Evolutionary conservation across 2,888 invertebrate species (phyloP), one percentile per base, ranked within the genome.

Genomic region (Spicauda simplicius): DNA sequence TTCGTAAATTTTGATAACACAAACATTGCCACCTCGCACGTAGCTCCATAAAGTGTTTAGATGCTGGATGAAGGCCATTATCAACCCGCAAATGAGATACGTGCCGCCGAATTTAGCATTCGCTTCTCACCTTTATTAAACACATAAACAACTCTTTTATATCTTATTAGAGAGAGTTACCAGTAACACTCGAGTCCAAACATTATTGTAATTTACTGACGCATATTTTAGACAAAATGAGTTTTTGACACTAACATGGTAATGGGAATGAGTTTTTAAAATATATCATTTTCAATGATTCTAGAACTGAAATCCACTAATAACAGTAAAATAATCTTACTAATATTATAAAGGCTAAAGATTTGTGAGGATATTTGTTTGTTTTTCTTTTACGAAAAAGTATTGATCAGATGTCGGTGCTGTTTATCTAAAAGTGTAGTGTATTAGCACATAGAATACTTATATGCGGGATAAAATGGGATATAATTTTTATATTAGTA

Each of bases 11-110:
- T 18, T 12, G n/a, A 5, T n/a, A 45, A 45, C 45, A 45, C 14
- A n/a, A 45, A 14, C 6, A 7, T 50, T 48, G n/a, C 5, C 48
- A 48, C 8, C 4, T 14, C 64, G 75, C 84, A 85, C 84, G 85
- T 84, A 80, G 55, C 53, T 56, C 19, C 69, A 69, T 74, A 74
- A 74, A 74, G 73, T 70, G 72, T 71, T 71, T 64, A 70, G 69
- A 60, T 66, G 58, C 37, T 74, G 77, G 71, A 71, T 69, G 71
- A 76, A 74, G 33, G 77, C 79, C 76, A 82, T 84, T 85, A 84
- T 85, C 81, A 77, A 77, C 74, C 75, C 74, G 76, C 70, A 79
- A 84, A 84, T 83, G 85, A 85, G 80, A 77, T 77, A 81, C 83
- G 79, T 76, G 75, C 78, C 55, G 71, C 70, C 69, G 41, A 68